Evolutionary conservation across 2,888 invertebrate species (phyloP).

Genomic region (Sarcophaga rosellei): DNA sequence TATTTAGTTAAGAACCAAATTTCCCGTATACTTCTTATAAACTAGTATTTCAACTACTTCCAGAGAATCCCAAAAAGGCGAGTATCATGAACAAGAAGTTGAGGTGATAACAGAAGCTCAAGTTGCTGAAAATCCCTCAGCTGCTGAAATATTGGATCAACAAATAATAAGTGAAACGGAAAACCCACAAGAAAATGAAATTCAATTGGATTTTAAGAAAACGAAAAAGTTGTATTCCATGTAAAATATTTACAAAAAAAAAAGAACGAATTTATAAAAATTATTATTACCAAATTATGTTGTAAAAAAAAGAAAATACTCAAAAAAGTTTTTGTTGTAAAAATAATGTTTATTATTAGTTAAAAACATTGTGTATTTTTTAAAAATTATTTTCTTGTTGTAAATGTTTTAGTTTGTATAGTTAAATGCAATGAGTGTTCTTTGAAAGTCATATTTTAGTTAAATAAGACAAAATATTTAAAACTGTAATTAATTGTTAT

Average conservation of each 20-base stretch:
- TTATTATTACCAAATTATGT: neutral
- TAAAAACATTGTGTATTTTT: conserved; percentile 66
- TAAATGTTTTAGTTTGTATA: conserved; percentile 64
- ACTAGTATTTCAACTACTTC: neutral
- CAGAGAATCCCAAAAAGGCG: conserved; percentile 71
- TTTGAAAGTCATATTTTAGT: conserved; percentile 77
- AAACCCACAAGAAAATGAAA: conserved; percentile 42
- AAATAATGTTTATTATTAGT: conserved; percentile 37
- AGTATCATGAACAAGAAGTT: conserved; percentile 78
- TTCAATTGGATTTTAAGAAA: conserved; percentile 30
- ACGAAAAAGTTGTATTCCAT: conserved; percentile 50
- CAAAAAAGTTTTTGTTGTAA: neutral
- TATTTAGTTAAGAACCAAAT: neutral
- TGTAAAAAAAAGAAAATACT: neutral
- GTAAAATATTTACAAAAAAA: conserved; percentile 40
- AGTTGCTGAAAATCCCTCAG: conserved; percentile 36
- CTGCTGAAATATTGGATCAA: conserved; percentile 59
- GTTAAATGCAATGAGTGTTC: conserved; percentile 74
- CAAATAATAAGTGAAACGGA: conserved; percentile 24
- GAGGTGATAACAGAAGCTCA: conserved; percentile 68
- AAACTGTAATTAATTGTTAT: conserved; percentile 56
- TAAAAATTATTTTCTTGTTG: conserved; percentile 64
- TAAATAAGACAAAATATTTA: conserved; percentile 46
- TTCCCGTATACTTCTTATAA: neutral
- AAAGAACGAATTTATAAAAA: neutral